These are phyloP conservation scores for Chaunax sp. DNA, from an alignment of 2,797 vertebrate species.

Conservation along the genomic window DNA sequence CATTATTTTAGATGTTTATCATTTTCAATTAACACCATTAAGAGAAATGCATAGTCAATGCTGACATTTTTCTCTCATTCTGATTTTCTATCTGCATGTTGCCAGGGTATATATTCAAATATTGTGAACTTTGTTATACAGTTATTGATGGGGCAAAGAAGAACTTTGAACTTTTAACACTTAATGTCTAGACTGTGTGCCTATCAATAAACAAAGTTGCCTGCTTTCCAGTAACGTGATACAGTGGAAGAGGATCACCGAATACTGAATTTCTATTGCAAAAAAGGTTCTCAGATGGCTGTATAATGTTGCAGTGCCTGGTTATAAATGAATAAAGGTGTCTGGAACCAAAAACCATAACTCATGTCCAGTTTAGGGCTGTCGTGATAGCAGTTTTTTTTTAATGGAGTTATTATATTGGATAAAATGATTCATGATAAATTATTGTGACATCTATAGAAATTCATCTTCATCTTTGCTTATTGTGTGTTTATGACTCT, in stretches of 20 bases:
- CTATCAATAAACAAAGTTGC: conserved; percentile 9
- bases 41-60: conserved; percentile 10
- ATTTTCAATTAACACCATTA: conserved; percentile 50
- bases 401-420: too few species aligned
- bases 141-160: not conserved
- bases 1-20: conserved; percentile 52
- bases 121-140: conserved; percentile 3
- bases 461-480: too few species aligned
- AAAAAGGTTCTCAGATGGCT: not conserved
- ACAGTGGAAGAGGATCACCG: not conserved
- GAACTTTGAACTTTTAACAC: not conserved
- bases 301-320: not conserved
- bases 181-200: too few species aligned
- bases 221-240: conserved; percentile 7
- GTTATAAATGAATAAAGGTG: not conserved
- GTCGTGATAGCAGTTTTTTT: not conserved
- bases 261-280: not conserved
- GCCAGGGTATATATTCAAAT: conserved; percentile 10
- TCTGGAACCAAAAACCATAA: not conserved
- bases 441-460: too few species aligned
- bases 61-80: conserved; percentile 4
- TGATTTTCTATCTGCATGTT: conserved; percentile 27
- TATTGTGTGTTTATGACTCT: too few species aligned
- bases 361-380: conserved; percentile 4
- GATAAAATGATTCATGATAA: too few species aligned